A percentile compares a stretch with the other conserved stretches of the same genome.
Conservation (phyloP, 2,888 invertebrate species). For the Rhamnusium bicolor region DNA sequence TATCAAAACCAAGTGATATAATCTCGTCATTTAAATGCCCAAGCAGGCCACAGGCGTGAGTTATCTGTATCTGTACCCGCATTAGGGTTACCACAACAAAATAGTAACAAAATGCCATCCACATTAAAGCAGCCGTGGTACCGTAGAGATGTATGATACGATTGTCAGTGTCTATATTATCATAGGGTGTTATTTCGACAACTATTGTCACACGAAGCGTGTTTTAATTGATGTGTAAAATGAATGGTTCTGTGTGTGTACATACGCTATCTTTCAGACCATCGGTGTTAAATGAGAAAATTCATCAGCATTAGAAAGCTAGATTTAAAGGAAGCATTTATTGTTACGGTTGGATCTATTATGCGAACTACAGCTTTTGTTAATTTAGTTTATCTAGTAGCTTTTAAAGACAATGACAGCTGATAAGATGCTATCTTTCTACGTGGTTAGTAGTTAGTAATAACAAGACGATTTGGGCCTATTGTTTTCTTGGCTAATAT, state of each 20-base stretch:
- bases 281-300: constrained; percentile 56
- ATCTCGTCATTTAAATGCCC: constrained; percentile 38
- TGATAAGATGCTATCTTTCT: constrained; percentile 31
- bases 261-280: constrained; percentile 47
- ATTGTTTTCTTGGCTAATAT: constrained; percentile 23
- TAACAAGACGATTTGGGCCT: constrained; percentile 20
- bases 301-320: constrained; percentile 54
- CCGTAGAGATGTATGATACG: constrained; percentile 60
- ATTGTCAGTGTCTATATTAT: constrained; percentile 61
- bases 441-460: constrained; percentile 4
- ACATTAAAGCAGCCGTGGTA: constrained; percentile 57
- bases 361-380: constrained; percentile 46
- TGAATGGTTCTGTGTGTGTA: constrained; percentile 49
- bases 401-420: constrained; percentile 31
- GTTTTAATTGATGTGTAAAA: constrained; percentile 63
- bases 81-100: constrained; percentile 55
- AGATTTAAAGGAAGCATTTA: constrained; percentile 40
- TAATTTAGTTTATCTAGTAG: constrained; percentile 28
- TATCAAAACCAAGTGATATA: constrained; percentile 29
- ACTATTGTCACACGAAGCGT: constrained; percentile 61
- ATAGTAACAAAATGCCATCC: constrained; percentile 58
- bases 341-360: constrained; percentile 53
- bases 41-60: constrained; percentile 48
- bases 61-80: constrained; percentile 56
- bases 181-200: constrained; percentile 61